phyloP scores from a whole-genome alignment of 2,888 invertebrate genomes.

The Busseola fusca region DNA sequence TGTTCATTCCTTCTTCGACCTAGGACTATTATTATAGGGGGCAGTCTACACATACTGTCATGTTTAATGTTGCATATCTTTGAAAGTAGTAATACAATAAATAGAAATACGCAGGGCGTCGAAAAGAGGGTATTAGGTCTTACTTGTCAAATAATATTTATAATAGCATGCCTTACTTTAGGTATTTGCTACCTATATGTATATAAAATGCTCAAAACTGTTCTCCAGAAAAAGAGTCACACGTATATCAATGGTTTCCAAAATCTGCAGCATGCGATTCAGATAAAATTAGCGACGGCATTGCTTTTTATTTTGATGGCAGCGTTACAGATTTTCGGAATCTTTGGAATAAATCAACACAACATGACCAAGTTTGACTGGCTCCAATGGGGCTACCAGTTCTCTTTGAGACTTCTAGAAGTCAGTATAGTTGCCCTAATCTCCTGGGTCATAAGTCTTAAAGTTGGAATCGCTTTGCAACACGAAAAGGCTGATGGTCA shows the following conservation, averaged over 20 bases:
- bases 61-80: constrained; percentile 95
- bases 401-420: constrained; percentile 95
- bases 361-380: constrained; percentile 93
- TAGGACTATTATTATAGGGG: constrained; percentile 93
- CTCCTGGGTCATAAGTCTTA: constrained; percentile 95
- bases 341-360: constrained; percentile 86
- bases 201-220: constrained; percentile 93
- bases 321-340: constrained; percentile 94
- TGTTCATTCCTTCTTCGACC: constrained; percentile 93
- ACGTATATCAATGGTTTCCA: constrained; percentile 94
- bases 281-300: constrained; percentile 96
- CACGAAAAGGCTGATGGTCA: constrained; percentile 92
- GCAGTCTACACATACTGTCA: constrained; percentile 93
- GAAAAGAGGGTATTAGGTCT: constrained; percentile 91
- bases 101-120: constrained; percentile 81
- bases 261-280: constrained; percentile 95
- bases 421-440: constrained; percentile 95
- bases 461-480: constrained; percentile 89
- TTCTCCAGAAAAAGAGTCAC: constrained; percentile 93
- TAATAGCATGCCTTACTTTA: constrained; percentile 94
- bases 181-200: constrained; percentile 96
- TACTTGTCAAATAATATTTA: constrained; percentile 95
- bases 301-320: constrained; percentile 95
- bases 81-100: constrained; percentile 89
- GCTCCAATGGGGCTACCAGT: constrained; percentile 97